Evolutionary conservation across 2,888 invertebrate species (phyloP).

Genomic region (Trissonchulus sp.): DNA sequence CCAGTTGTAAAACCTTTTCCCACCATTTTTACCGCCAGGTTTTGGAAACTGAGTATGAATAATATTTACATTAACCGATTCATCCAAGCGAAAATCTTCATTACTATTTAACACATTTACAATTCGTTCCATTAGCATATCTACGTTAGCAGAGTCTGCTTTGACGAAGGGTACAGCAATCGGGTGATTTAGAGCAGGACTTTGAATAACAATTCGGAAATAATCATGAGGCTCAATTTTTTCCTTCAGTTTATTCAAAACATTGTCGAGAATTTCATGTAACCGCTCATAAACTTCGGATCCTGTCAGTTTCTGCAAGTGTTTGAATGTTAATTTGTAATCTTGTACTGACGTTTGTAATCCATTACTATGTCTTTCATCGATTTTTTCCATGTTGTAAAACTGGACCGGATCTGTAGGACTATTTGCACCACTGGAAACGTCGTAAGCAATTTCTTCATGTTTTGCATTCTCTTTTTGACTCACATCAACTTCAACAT

Average conservation of each 20-base stretch:
- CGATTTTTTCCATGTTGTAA: no score
- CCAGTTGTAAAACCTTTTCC: no score
- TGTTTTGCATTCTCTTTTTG: no score
- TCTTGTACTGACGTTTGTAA: neutral
- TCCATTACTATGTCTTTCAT: neutral
- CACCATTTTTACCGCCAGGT: no score
- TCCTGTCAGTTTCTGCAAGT: neutral
- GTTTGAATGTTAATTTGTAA: constrained; percentile 2
- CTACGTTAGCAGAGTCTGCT: neutral
- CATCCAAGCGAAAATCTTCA: constrained; percentile 6
- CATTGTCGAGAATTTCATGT: neutral
- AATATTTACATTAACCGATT: neutral
- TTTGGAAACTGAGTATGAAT: constrained; percentile 14
- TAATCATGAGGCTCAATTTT: constrained; percentile 7
- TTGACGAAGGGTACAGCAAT: constrained; percentile 16
- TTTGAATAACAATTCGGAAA: constrained; percentile 14
- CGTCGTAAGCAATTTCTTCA: no score
- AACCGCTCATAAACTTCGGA: neutral
- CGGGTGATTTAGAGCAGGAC: neutral
- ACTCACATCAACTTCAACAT: no score
- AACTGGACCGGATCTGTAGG: no score
- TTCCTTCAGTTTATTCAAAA: neutral
- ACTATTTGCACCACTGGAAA: no score
- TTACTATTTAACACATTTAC: neutral
- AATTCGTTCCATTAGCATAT: neutral